Base-by-base conservation (phyloP, 2,797 vertebrate genomes). In the Percopsis omiscomaycus region DNA sequence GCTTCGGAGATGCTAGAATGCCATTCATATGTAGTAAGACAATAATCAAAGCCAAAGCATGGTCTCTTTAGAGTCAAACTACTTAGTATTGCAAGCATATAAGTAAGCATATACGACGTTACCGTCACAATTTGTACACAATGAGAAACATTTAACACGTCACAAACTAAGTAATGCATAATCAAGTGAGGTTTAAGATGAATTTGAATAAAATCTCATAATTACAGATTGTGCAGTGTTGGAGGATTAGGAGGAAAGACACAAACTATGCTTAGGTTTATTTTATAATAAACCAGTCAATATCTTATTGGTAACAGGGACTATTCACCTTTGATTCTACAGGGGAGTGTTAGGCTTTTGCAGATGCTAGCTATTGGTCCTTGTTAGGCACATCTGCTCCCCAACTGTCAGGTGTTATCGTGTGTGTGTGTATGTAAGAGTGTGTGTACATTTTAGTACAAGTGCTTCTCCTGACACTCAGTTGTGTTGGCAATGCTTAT, bases 351-450 rank as follows among this genome's bases (percentile, higher is more conserved):
- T 81, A 55, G 69, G 65, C 78, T 78, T 73, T 73, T 64, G 56
- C 82, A 87, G 79, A 79, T 74, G 84, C 63, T 75, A 60, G 71
- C 67, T 72, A 59, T 11, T 54, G 70, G 42, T 62, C 49, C 68
- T 78, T 82, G 76, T 83, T 78, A 56, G 80, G 64, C 77, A 82
- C 76, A 89, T 87, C 86, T 88, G 87, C 76, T 84, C 66, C 30
- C 75, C 84, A 84, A 82, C 84, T 85, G 89, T 81, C 81, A 87
- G 84, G 84, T 88, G 86, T 79, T 85, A 63, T 45, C 50, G 69
- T 70, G 61, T 86, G 80, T 82, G 27, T 32, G 27, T 15, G 27
- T 16, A 42, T 30, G 6, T 29, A 52, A 16, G 22, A 46, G 22
- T 47, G 22, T 30, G 49, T 15, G 30, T 42, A 14, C 75, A 55